Percentiles rank a stretch among this genome's conserved stretches.
phyloP scores from a whole-genome alignment of 2,113 vertebrate genomes.

The Ivindomyrus marchei region DNA sequence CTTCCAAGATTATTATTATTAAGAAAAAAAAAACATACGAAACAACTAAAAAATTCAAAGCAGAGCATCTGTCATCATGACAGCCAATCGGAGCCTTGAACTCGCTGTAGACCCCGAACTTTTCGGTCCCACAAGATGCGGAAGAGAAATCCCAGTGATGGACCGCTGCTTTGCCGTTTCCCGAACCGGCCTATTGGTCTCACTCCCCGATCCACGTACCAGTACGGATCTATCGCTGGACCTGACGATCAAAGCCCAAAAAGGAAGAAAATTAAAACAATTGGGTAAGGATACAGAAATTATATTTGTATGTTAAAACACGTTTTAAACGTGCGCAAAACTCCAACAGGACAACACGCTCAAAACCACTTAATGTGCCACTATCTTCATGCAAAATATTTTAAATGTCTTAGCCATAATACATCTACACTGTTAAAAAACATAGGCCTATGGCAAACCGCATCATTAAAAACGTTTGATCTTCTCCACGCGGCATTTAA shows the following conservation, averaged over 20 bases:
- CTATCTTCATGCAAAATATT: background rate
- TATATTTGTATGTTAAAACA: background rate
- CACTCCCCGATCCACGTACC: conserved; percentile 81
- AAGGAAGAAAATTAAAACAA: background rate
- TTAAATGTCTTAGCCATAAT: background rate
- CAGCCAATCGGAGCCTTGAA: conserved; percentile 55
- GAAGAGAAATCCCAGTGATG: conserved; percentile 56
- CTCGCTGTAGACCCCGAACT: conserved; percentile 31
- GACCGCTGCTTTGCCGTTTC: conserved; percentile 64
- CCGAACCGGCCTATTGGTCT: conserved; percentile 84
- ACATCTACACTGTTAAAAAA: background rate
- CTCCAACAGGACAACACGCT: background rate
- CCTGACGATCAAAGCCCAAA: conserved; percentile 50
- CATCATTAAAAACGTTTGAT: background rate
- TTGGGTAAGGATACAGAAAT: background rate
- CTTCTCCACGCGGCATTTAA: background rate
- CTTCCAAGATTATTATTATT: background rate
- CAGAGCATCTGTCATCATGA: conserved; percentile 38
- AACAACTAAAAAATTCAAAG: background rate
- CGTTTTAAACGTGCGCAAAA: background rate
- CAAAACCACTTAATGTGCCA: background rate
- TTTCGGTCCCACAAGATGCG: conserved; percentile 61
- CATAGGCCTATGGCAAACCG: background rate
- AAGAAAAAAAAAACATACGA: background rate
- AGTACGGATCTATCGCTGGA: conserved; percentile 82